Evolutionary conservation across 2,888 invertebrate genomes (phyloP).

Genomic region (Scrobipalpa atriplicella): DNA sequence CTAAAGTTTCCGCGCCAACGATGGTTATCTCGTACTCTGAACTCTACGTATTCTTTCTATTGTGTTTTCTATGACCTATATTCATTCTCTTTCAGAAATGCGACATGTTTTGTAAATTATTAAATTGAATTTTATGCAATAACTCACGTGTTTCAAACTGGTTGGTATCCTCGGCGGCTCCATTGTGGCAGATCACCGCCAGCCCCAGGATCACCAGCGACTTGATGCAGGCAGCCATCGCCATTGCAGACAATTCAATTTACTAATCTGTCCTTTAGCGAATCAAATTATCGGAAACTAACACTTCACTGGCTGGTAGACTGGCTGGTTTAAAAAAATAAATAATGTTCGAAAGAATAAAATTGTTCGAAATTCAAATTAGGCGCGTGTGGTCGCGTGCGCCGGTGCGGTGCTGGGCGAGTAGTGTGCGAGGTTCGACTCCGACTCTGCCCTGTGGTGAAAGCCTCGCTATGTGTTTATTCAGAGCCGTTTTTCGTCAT

Average conservation of each 20-base stretch:
- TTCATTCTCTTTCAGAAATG: no score
- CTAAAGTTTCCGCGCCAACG: no score
- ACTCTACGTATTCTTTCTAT: not conserved
- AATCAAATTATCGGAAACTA: not conserved
- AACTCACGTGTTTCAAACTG: constrained; percentile 67
- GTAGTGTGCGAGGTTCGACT: constrained; percentile 51
- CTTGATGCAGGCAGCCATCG: constrained; percentile 62
- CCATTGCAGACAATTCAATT: constrained; percentile 41
- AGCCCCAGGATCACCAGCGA: constrained; percentile 64
- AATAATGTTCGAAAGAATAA: no score
- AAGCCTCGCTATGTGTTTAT: constrained; percentile 78
- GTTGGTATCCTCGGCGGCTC: constrained; percentile 66
- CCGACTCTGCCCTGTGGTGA: constrained; percentile 78
- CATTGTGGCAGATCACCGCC: constrained; percentile 60
- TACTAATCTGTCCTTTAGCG: constrained; percentile 33
- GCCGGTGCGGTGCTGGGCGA: constrained; percentile 59
- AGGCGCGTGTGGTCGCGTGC: constrained; percentile 53
- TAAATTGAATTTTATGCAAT: not conserved
- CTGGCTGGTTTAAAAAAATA: no score
- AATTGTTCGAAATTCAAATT: constrained; percentile 10
- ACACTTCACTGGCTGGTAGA: constrained; percentile 22
- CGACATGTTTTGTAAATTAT: no score
- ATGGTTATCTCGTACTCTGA: no score
- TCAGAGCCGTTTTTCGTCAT: constrained; percentile 75
- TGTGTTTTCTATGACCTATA: no score